Conservation (phyloP, 1,140 invertebrate species). For the Drosophila rufa region DNA sequence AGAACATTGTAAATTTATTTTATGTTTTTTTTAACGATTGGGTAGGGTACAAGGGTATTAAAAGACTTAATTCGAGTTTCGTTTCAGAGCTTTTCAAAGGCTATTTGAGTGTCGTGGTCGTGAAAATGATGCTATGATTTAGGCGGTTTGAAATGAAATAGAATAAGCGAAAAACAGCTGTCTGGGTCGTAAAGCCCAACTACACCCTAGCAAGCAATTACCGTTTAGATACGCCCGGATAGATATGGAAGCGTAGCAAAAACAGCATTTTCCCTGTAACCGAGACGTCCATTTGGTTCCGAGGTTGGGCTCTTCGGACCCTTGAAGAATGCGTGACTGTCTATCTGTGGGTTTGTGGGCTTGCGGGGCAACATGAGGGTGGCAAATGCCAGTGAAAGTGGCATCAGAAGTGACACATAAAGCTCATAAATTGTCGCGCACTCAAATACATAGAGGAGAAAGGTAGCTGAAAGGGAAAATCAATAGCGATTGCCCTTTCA, state of each 20-base stretch:
- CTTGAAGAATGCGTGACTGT: slow-evolving; percentile 55
- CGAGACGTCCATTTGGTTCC: slow-evolving; percentile 66
- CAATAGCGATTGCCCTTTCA: slow-evolving; percentile 72
- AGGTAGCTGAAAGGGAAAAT: slow-evolving; percentile 55
- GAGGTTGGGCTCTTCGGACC: slow-evolving; percentile 34
- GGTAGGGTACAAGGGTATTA: too few species aligned
- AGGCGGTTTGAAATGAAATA: slow-evolving; percentile 13
- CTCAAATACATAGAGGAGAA: slow-evolving; percentile 60
- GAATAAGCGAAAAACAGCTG: slow-evolving; percentile 63
- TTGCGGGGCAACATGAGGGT: slow-evolving; percentile 7
- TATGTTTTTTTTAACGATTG: too few species aligned
- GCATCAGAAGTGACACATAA: slow-evolving; percentile 82
- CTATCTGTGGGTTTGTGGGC: slow-evolving; percentile 22
- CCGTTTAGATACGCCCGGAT: slow-evolving; percentile 69
- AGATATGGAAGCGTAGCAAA: slow-evolving; percentile 18
- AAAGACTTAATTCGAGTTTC: slow-evolving; percentile 36
- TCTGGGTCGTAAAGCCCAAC: slow-evolving; percentile 76
- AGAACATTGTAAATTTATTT: background rate
- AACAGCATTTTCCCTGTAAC: slow-evolving; percentile 53
- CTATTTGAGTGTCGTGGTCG: slow-evolving; percentile 4
- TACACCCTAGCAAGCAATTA: slow-evolving; percentile 79
- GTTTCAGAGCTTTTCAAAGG: slow-evolving; percentile 2
- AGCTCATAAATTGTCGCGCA: slow-evolving; percentile 80
- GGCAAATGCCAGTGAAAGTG: slow-evolving; percentile 69
- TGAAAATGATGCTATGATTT: slow-evolving; percentile 60